Evolutionary conservation across 2,797 vertebrate genomes (phyloP).

Genomic region (Ctenosaura bakeri): DNA sequence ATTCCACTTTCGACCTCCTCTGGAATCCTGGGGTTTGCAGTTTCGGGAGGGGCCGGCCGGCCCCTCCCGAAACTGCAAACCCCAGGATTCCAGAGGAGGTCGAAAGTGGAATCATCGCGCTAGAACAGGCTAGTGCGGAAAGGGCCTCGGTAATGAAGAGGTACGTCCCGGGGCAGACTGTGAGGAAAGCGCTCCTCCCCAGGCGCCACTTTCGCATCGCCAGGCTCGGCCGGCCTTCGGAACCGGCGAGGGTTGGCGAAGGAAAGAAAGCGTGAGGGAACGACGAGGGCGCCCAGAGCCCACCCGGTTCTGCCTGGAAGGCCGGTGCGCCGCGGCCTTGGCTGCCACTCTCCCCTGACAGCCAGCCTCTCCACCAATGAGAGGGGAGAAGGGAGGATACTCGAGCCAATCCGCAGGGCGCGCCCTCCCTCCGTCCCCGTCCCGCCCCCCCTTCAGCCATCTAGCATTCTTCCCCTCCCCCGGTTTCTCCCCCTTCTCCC

Average conservation of each 20-base stretch:
- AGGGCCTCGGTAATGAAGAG: too few species aligned
- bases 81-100: too few species aligned
- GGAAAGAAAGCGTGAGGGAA: background rate
- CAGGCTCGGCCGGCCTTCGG: background rate
- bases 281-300: background rate
- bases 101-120: too few species aligned
- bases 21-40: too few species aligned
- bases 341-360: background rate
- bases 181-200: background rate
- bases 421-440: background rate
- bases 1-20: too few species aligned
- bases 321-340: background rate
- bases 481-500: background rate
- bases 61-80: too few species aligned
- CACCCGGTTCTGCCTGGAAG: background rate
- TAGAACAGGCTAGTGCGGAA: too few species aligned
- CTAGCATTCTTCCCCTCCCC: background rate
- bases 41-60: too few species aligned
- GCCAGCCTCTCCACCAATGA: conserved; percentile 6
- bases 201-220: too few species aligned
- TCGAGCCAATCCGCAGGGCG: background rate
- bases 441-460: background rate
- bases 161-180: background rate
- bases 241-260: background rate
- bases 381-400: too few species aligned